These are phyloP conservation scores for Ornithoptera alexandrae DNA, from an alignment of 2,888 invertebrate genomes.

Conservation along the genomic window DNA sequence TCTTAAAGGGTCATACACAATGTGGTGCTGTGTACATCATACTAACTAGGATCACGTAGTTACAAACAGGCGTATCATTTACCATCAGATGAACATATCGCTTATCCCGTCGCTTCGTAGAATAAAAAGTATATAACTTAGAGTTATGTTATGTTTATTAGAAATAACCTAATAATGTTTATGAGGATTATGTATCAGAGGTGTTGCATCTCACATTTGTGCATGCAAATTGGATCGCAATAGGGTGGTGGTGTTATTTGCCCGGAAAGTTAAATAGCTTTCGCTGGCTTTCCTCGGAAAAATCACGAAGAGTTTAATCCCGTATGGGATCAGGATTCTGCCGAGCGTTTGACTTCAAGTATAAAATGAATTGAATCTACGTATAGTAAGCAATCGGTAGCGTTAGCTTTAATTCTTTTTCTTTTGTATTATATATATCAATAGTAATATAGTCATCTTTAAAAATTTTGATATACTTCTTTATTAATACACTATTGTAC, in stretches of 20 bases:
- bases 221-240: slow-evolving; percentile 57
- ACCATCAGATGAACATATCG: no score
- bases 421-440: no score
- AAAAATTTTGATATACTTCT: no score
- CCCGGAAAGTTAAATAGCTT: slow-evolving; percentile 67
- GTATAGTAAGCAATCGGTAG: slow-evolving; percentile 3
- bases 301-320: slow-evolving; percentile 56
- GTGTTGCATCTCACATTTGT: slow-evolving; percentile 54
- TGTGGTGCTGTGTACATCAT: no score
- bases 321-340: slow-evolving; percentile 41
- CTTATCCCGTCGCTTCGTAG: no score
- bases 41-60: no score
- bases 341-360: slow-evolving; percentile 31
- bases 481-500: no score
- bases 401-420: background rate
- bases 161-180: background rate
- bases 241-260: slow-evolving; percentile 55
- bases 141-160: background rate
- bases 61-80: no score
- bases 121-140: no score
- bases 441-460: no score
- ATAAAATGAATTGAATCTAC: slow-evolving; percentile 34
- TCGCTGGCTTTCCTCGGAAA: slow-evolving; percentile 51
- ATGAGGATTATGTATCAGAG: slow-evolving; percentile 35
- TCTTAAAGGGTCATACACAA: no score